Evolutionary conservation across 2,797 vertebrate species (phyloP).

Genomic region (Trematomus bernacchii): DNA sequence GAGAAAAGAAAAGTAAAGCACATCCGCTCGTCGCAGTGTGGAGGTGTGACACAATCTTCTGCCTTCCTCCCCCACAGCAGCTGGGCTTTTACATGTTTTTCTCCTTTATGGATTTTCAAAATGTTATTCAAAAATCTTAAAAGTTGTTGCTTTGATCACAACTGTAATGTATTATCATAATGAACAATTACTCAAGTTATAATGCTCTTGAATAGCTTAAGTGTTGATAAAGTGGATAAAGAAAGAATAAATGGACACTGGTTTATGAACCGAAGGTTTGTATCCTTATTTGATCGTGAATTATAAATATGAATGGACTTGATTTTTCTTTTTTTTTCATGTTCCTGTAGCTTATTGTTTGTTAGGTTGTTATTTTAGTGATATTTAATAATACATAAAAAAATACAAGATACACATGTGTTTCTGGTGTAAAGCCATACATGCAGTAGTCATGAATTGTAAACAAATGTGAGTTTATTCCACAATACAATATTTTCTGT

Average conservation of each 20-base stretch:
- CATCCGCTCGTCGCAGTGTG: slow-evolving; percentile 67
- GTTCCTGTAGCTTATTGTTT: too few species aligned
- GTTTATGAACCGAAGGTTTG: too few species aligned
- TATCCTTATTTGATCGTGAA: too few species aligned
- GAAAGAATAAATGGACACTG: too few species aligned
- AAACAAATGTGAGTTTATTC: slow-evolving; percentile 65
- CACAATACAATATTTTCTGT: slow-evolving; percentile 41
- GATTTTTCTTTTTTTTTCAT: too few species aligned
- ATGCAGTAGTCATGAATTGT: slow-evolving; percentile 2
- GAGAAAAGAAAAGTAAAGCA: slow-evolving; percentile 37
- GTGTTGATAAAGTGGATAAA: background rate
- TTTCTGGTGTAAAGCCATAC: background rate
- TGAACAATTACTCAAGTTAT: background rate
- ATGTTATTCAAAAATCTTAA: background rate
- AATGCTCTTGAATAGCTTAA: background rate
- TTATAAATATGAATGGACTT: too few species aligned
- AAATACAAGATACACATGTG: too few species aligned
- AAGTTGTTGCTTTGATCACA: background rate
- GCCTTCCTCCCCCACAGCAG: slow-evolving; percentile 67
- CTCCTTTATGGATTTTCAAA: slow-evolving; percentile 11
- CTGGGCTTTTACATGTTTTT: slow-evolving; percentile 33
- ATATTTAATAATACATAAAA: too few species aligned
- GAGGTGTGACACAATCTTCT: slow-evolving; percentile 52
- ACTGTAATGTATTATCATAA: background rate
- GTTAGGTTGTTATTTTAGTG: too few species aligned